Evolutionary conservation across 2,888 invertebrate genomes (phyloP), one percentile per base, ranked within the genome.

Genomic region (Oxytorus armatus): DNA sequence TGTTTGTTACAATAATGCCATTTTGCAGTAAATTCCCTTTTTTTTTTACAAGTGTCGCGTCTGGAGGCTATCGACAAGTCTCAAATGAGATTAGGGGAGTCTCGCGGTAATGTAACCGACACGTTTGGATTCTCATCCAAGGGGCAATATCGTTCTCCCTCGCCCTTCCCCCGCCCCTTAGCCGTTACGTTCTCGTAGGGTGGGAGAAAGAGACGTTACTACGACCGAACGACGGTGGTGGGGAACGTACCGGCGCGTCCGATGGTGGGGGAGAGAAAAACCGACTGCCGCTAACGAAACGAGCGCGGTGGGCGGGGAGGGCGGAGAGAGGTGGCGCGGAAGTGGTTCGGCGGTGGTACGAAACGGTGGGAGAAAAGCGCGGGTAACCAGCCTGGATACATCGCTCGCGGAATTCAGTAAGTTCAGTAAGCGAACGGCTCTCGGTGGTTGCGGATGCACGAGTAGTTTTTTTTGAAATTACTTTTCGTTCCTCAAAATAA

Each of bases 361-460:
- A 18, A 14, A 42, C 29, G 61, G 79, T 86, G 87, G 87, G 88
- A 83, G 83, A 88, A 90, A 90, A 90, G 89, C 90, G 91, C 91
- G 91, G 91, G 90, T 90, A 90, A 90, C 90, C 88, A 87, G 87
- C 86, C 87, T 83, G 87, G 88, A 88, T 84, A 86, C 89, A 87
- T 85, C 86, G 88, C 85, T 83, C 85, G 88, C 86, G 84, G 86
- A 88, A 83, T 88, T 90, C 89, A 91, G 91, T 91, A 89, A 90
- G 90, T 88, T 90, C 89, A 91, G 91, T 91, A 89, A 90, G 90
- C 90, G 90, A 90, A 90, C 88, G 88, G 87, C 89, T 89, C 89
- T 90, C 86, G 85, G 85, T 86, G 84, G 85, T 85, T 86, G 87
- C 84, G 86, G 87, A 89, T 82, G 89, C 18, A 47, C n/a, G 61